Percentiles rank a stretch among this genome's conserved stretches.
Evolutionary conservation across 2,113 vertebrate species (phyloP).

Genomic region (Trochalopteron elliotii): DNA sequence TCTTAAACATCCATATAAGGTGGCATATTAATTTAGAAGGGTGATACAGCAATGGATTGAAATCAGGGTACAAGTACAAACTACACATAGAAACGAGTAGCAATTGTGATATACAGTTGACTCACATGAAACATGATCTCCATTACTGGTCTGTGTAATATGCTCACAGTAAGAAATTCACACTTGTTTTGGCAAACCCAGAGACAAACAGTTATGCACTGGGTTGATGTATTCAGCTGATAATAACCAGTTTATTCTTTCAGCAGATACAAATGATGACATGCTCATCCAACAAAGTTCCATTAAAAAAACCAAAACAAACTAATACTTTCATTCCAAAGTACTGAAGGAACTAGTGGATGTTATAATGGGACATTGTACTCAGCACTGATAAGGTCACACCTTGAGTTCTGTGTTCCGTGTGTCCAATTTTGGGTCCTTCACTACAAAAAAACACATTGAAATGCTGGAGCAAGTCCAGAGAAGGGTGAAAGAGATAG

Average conservation of each 20-base stretch:
- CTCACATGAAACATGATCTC: not conserved
- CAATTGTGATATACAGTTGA: not conserved
- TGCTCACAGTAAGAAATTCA: not conserved
- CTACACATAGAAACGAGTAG: not conserved
- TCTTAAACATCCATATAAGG: not conserved
- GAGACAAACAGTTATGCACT: not conserved
- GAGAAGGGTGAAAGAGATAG: accelerated
- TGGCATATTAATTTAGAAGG: not conserved
- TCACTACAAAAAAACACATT: not conserved
- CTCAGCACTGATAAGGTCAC: not conserved
- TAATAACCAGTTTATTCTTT: not conserved
- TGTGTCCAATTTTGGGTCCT: not conserved
- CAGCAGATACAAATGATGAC: not conserved
- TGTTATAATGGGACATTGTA: not conserved
- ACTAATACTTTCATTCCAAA: not conserved
- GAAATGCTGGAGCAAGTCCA: too few species aligned
- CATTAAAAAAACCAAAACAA: not conserved
- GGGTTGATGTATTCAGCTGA: not conserved
- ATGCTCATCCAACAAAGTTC: not conserved
- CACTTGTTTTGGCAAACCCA: not conserved
- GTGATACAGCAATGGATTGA: not conserved
- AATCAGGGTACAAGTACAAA: not conserved
- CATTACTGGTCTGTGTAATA: not conserved
- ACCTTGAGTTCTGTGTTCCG: too few species aligned
- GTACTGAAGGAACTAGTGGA: not conserved